These are phyloP conservation scores for Tenthredo scrophulariae DNA, from an alignment of 2,888 invertebrate genomes.

Conservation along the genomic window DNA sequence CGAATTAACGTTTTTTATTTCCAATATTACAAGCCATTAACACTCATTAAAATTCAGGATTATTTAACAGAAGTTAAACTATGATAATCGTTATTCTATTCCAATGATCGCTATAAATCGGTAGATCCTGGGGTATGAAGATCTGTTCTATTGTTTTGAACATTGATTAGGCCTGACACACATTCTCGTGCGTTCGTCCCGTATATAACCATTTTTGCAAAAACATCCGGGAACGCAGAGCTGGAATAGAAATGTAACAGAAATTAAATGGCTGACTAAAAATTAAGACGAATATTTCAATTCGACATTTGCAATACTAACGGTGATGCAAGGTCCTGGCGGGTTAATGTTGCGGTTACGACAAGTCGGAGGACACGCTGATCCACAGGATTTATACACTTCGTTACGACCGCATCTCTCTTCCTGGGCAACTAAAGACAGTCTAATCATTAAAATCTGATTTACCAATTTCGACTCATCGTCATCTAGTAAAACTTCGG, in stretches of 20 bases:
- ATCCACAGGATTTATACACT: slow-evolving; percentile 39
- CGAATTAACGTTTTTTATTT: neutral
- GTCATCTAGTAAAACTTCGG: neutral
- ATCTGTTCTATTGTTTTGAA: neutral
- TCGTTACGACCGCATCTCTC: slow-evolving; percentile 8
- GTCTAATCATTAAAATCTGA: neutral
- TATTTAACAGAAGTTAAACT: neutral
- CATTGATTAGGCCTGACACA: neutral
- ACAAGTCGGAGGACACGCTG: slow-evolving; percentile 55
- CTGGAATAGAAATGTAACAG: neutral
- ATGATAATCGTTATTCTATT: neutral
- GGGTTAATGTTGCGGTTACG: neutral
- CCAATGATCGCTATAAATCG: neutral
- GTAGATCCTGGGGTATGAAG: neutral
- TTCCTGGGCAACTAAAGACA: neutral
- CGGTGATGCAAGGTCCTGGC: neutral
- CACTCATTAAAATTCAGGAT: neutral
- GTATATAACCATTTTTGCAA: neutral
- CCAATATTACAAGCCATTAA: neutral
- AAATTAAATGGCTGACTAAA: neutral
- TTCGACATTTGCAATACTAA: neutral
- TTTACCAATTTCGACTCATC: neutral
- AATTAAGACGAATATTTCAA: neutral
- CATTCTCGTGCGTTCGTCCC: neutral
- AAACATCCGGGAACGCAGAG: neutral